phyloP scores from a whole-genome alignment of 2,113 vertebrate genomes.

The Motacilla tschutschensis region DNA sequence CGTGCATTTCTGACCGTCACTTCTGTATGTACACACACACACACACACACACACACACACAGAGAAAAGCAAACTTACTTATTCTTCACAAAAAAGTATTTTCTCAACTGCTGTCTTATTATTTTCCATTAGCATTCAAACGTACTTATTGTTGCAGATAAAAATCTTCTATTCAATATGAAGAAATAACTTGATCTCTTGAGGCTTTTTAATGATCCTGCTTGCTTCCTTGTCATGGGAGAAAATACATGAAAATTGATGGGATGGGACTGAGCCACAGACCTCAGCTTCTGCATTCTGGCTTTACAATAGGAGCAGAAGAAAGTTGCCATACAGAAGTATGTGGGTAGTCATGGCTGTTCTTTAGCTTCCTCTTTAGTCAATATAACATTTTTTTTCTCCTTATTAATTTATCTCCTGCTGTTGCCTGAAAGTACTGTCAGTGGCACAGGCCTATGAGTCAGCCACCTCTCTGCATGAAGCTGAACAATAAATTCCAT shows the following conservation, averaged over 20 bases:
- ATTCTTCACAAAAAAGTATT: background rate
- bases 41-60: background rate
- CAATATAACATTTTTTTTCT: slow-evolving; percentile 12
- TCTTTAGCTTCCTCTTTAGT: slow-evolving; percentile 33
- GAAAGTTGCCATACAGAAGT: background rate
- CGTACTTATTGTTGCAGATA: background rate
- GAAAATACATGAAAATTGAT: background rate
- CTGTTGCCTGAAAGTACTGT: slow-evolving; percentile 6
- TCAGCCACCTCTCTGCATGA: slow-evolving; percentile 48
- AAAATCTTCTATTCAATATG: background rate
- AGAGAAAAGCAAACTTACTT: background rate
- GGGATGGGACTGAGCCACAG: background rate
- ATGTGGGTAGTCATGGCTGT: slow-evolving; percentile 13
- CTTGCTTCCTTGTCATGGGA: background rate
- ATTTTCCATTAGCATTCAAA: background rate
- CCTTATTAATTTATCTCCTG: slow-evolving; percentile 39
- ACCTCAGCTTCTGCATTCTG: background rate
- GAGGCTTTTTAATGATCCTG: background rate
- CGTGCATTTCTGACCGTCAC: background rate
- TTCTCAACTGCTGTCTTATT: background rate
- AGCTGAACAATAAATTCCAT: slow-evolving; percentile 52
- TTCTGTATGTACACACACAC: background rate
- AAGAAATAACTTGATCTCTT: background rate
- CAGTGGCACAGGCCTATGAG: background rate
- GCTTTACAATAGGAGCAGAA: background rate